Percentiles rank a stretch among this genome's conserved stretches.
Conservation (phyloP, 2,888 invertebrate genomes). For the Mesochorus sp. region DNA sequence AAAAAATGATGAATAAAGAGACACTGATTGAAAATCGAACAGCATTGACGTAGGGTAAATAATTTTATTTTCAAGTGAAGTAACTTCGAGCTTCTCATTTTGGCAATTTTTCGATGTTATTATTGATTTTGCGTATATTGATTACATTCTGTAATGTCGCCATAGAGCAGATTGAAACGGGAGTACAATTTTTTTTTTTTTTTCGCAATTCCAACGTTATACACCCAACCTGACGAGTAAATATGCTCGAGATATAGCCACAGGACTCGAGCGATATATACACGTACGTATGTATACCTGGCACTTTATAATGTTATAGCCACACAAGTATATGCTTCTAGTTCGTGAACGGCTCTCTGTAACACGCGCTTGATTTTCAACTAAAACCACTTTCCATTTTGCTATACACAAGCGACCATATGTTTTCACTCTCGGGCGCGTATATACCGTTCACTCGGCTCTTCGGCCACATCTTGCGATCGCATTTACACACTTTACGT, state of each 20-base stretch:
- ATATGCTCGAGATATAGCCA: constrained; percentile 41
- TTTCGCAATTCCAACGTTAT: constrained; percentile 30
- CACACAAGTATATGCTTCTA: constrained; percentile 39
- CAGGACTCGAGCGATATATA: constrained; percentile 40
- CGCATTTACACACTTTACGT: constrained; percentile 35
- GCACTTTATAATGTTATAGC: constrained; percentile 45
- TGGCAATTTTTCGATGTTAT: not conserved
- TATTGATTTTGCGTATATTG: constrained; percentile 1
- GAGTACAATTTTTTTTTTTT: constrained; percentile 35
- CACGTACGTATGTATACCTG: not conserved
- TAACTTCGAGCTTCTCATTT: not conserved
- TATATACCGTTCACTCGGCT: constrained; percentile 63
- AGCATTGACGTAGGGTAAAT: no score
- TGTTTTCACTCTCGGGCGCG: constrained; percentile 71
- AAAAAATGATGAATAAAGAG: no score
- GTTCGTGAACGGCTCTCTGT: constrained; percentile 54
- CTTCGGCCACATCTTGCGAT: constrained; percentile 43
- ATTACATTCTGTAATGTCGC: constrained; percentile 29
- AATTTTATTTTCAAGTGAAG: no score
- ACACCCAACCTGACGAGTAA: constrained; percentile 17
- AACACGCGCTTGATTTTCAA: constrained; percentile 66
- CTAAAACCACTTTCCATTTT: constrained; percentile 72
- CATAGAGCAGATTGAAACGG: constrained; percentile 20
- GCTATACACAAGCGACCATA: constrained; percentile 67
- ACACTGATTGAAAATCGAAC: not conserved